Evolutionary conservation across 2,797 vertebrate species (phyloP).

Genomic region (Morus bassanus): DNA sequence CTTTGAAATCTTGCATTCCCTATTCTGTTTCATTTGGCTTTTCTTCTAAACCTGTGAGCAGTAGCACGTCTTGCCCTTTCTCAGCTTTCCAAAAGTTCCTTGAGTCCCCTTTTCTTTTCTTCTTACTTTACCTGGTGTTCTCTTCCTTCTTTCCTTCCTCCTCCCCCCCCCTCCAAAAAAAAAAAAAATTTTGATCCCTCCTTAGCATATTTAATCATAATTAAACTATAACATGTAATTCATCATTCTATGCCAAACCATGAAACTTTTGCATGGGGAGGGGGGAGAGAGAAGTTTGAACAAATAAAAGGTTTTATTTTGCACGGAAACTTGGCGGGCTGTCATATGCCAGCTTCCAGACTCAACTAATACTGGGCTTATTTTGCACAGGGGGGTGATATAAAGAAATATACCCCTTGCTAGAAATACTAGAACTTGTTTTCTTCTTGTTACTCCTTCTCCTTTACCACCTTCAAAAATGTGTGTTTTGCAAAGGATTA

Average conservation of each 20-base stretch:
- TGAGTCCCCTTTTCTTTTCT: not conserved
- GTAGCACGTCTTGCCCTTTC: not conserved
- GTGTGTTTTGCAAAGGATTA: not conserved
- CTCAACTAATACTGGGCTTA: not conserved
- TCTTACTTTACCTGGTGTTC: not conserved
- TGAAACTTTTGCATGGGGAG: not conserved
- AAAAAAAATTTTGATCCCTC: not conserved
- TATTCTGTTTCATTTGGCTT: constrained; percentile 20
- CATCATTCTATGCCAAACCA: not conserved
- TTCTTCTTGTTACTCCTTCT: not conserved
- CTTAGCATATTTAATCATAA: not conserved
- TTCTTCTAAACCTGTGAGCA: constrained; percentile 1
- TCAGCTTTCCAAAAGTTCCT: constrained; percentile 1
- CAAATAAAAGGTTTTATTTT: constrained; percentile 41
- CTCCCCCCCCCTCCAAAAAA: not conserved
- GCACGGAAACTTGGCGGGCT: constrained; percentile 41
- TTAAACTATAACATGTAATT: constrained; percentile 27
- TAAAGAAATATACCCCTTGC: not conserved
- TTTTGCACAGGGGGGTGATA: not conserved
- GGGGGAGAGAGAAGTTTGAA: not conserved
- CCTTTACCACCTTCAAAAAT: not conserved
- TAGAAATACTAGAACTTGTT: not conserved
- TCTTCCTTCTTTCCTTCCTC: not conserved
- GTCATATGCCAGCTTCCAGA: constrained; percentile 17
- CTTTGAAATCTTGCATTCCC: not conserved